Conservation (phyloP, 2,113 vertebrate genomes). For the Mugil cephalus region DNA sequence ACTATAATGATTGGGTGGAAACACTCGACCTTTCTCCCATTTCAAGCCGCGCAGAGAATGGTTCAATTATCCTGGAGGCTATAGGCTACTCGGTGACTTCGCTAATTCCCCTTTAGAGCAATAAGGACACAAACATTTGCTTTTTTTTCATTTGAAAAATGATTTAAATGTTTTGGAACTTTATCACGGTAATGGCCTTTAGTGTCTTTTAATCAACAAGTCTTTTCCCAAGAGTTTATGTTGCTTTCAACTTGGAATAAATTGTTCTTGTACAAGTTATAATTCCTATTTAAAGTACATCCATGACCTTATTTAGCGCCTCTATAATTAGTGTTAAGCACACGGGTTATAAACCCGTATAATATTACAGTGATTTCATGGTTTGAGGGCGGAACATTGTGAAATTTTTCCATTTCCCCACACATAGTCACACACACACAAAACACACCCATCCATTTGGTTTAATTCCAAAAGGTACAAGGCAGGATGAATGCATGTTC, state of each 20-base stretch:
- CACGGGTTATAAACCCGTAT: conserved; percentile 47
- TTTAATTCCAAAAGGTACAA: conserved; percentile 52
- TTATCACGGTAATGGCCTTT: background rate
- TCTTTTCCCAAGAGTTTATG: background rate
- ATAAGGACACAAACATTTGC: background rate
- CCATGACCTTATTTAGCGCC: conserved; percentile 16
- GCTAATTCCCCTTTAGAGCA: background rate
- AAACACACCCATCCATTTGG: conserved; percentile 13
- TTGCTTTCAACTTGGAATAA: background rate
- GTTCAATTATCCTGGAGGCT: background rate
- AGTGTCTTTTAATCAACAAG: background rate
- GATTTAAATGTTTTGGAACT: background rate
- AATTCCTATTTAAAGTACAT: conserved; percentile 7
- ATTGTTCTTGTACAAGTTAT: conserved; percentile 8
- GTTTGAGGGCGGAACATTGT: conserved; percentile 56
- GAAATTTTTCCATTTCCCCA: conserved; percentile 9
- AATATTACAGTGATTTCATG: conserved; percentile 55
- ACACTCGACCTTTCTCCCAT: conserved; percentile 10
- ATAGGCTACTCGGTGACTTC: background rate
- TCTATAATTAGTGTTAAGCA: conserved; percentile 35
- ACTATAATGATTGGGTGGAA: too few relatives aligned
- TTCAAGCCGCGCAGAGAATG: conserved; percentile 1
- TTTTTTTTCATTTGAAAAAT: background rate
- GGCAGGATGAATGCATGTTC: conserved; percentile 44
- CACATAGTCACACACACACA: conserved; percentile 24